A percentile compares a stretch with the other conserved stretches of the same genome.
These are phyloP conservation scores for Aporrectodea caliginosa DNA, from an alignment of 1,140 invertebrate species.

Conservation along the genomic window DNA sequence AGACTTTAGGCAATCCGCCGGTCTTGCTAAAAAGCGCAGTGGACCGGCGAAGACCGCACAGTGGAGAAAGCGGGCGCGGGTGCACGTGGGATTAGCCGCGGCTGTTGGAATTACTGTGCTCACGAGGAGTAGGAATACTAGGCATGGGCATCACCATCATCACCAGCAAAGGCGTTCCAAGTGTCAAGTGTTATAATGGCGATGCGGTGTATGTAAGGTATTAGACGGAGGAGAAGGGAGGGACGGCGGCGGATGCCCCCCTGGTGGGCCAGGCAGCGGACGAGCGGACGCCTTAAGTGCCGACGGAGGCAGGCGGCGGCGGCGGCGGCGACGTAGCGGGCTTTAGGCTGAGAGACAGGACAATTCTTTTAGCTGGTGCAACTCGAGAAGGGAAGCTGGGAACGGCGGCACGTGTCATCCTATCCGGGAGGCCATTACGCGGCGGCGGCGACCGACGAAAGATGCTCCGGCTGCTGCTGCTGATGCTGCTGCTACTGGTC, in stretches of 20 bases:
- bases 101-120: too few species aligned
- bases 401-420: background rate
- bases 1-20: too few species aligned
- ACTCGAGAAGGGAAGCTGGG: background rate
- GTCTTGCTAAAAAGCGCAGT: too few species aligned
- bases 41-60: too few species aligned
- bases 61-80: too few species aligned
- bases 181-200: background rate
- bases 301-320: background rate
- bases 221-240: background rate
- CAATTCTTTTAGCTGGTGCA: conserved; percentile 2
- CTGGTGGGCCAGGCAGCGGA: too few species aligned
- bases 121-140: too few species aligned
- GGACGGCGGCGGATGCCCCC: background rate
- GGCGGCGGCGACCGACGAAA: too few species aligned
- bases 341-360: too few species aligned
- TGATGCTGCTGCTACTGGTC: too few species aligned
- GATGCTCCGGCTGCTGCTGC: background rate
- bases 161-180: background rate
- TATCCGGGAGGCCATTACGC: conserved; percentile 1
- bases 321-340: background rate
- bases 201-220: background rate
- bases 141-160: background rate
- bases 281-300: background rate
- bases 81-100: too few species aligned